These are phyloP conservation scores for Meiosimyza platycephala DNA, from an alignment of 2,888 invertebrate genomes.

Conservation along the genomic window DNA sequence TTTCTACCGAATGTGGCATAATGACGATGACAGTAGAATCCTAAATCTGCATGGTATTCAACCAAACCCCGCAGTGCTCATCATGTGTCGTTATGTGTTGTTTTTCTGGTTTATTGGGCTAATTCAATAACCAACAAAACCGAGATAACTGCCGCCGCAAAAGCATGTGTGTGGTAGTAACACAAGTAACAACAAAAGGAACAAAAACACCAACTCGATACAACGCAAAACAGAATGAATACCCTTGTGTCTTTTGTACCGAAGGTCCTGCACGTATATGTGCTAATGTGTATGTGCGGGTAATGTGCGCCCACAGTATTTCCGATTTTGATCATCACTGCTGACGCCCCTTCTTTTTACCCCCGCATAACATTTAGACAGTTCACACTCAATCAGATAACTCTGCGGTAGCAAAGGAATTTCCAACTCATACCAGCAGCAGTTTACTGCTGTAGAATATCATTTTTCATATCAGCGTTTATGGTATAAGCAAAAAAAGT, in stretches of 20 bases:
- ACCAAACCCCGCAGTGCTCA: constrained; percentile 36
- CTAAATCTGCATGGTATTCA: constrained; percentile 29
- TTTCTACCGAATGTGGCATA: constrained; percentile 7
- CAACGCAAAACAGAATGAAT: constrained; percentile 6
- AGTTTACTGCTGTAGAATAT: constrained; percentile 7
- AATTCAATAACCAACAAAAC: constrained; percentile 67
- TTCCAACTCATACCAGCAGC: constrained; percentile 42
- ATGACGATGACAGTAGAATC: constrained; percentile 16
- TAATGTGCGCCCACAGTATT: constrained; percentile 62
- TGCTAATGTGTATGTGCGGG: constrained; percentile 42
- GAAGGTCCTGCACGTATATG: constrained; percentile 23
- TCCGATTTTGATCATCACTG: constrained; percentile 63
- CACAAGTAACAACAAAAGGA: constrained; percentile 13
- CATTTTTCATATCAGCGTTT: constrained; percentile 8
- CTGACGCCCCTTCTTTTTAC: constrained; percentile 41
- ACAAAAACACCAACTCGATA: constrained; percentile 13
- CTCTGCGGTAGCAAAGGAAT: constrained; percentile 55
- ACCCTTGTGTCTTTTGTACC: constrained; percentile 23
- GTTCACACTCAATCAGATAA: constrained; percentile 68
- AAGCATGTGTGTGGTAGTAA: constrained; percentile 43
- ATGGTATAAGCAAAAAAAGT: too few species aligned
- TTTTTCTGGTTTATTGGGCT: constrained; percentile 69
- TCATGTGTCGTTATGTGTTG: constrained; percentile 54
- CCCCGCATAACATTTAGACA: constrained; percentile 46
- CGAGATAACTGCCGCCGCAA: constrained; percentile 51